These are phyloP conservation scores for Drosophila quadrilineata DNA, from an alignment of 1,140 invertebrate genomes.

Conservation along the genomic window DNA sequence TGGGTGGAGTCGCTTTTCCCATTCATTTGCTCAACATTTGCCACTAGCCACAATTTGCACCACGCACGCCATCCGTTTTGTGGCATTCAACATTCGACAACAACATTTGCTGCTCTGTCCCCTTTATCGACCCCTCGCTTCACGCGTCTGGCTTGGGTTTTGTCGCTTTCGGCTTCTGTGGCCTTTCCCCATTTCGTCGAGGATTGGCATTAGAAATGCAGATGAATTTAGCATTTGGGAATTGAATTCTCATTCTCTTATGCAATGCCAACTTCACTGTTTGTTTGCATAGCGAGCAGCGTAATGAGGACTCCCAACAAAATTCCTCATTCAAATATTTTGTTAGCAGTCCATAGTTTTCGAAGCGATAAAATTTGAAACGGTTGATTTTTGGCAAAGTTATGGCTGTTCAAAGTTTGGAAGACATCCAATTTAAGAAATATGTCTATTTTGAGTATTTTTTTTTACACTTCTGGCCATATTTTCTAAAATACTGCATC, in stretches of 20 bases:
- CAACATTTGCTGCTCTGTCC: background rate
- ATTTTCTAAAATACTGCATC: too few species aligned
- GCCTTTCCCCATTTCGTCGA: too few species aligned
- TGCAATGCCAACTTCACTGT: conserved; percentile 1
- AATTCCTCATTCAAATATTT: conserved; percentile 15
- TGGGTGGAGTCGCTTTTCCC: background rate
- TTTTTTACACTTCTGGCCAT: too few species aligned
- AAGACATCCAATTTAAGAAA: too few species aligned
- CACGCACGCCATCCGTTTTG: conserved; percentile 26
- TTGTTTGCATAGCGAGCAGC: background rate
- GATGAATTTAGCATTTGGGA: conserved; percentile 42
- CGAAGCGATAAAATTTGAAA: too few species aligned
- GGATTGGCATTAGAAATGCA: conserved; percentile 49
- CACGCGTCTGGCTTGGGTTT: background rate
- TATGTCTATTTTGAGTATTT: too few species aligned
- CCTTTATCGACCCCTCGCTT: too few species aligned
- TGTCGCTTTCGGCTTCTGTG: background rate
- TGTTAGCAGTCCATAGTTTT: too few species aligned
- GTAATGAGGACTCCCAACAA: background rate
- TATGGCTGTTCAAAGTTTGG: too few species aligned
- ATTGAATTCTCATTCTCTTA: conserved; percentile 15
- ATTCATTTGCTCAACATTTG: conserved; percentile 3
- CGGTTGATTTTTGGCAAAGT: too few species aligned
- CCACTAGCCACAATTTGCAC: conserved; percentile 23
- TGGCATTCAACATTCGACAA: background rate